A percentile compares a stretch with the other conserved stretches of the same genome.
Evolutionary conservation across 2,888 invertebrate species (phyloP).

Genomic region (Criorhina ranunculi): DNA sequence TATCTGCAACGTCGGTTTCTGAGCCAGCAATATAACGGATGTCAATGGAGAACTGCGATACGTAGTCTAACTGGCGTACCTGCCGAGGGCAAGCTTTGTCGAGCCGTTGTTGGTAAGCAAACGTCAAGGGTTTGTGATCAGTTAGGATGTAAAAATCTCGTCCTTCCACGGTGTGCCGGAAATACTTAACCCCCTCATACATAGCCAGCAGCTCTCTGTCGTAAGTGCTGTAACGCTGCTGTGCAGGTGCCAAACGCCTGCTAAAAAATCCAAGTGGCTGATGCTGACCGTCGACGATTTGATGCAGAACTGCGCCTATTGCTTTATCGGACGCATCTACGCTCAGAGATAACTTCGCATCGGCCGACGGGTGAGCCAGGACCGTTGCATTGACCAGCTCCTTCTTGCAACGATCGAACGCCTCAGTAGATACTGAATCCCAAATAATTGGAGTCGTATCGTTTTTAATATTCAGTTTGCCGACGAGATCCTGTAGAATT

Average conservation of each 20-base stretch:
- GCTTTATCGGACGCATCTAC: no score
- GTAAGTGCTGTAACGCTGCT: constrained; percentile 60
- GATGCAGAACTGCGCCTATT: no score
- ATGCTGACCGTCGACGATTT: no score
- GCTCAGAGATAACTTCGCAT: not conserved
- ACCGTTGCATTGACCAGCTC: not conserved
- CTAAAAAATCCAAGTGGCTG: no score
- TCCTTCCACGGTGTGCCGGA: constrained; percentile 74
- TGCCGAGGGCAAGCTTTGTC: not conserved
- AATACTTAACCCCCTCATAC: constrained; percentile 76
- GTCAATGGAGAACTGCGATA: not conserved
- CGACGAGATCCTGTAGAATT: constrained; percentile 41
- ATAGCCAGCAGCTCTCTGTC: constrained; percentile 82
- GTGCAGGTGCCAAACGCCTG: no score
- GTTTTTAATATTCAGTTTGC: constrained; percentile 42
- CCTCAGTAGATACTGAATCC: not conserved
- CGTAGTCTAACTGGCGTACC: not conserved
- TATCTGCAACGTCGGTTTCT: no score
- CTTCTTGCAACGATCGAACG: no score
- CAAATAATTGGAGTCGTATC: not conserved
- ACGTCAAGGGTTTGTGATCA: constrained; percentile 50
- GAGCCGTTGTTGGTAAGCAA: not conserved
- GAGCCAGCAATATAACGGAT: no score
- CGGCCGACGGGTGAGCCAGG: not conserved
- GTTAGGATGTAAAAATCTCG: constrained; percentile 28